phyloP scores from a whole-genome alignment of 2,888 invertebrate genomes.

The Rhogogaster chlorosoma region DNA sequence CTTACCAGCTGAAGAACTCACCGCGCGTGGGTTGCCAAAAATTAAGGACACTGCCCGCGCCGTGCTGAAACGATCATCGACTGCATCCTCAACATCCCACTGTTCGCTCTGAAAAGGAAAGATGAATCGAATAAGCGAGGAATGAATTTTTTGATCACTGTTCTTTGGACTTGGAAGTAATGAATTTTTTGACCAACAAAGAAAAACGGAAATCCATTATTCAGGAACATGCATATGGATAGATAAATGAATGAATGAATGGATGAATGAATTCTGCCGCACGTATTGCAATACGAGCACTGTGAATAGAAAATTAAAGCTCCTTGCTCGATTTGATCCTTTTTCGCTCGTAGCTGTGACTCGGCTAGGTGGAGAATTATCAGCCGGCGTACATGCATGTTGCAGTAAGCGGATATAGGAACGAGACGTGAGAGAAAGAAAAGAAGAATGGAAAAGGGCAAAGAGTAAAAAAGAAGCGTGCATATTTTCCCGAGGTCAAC shows the following conservation, averaged over 20 bases:
- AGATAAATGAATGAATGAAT: conserved; percentile 3
- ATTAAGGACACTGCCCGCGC: not conserved
- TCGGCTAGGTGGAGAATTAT: conserved; percentile 11
- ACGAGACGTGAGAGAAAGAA: not conserved
- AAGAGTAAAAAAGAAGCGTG: not conserved
- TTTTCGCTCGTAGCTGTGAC: not conserved
- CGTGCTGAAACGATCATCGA: not conserved
- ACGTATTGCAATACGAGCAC: not conserved
- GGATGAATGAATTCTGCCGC: not conserved
- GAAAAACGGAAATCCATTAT: not conserved
- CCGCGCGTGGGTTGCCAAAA: conserved; percentile 28
- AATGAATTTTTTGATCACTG: not conserved
- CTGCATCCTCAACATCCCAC: no score
- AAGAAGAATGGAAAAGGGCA: not conserved
- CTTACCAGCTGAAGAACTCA: not conserved
- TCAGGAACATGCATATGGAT: not conserved
- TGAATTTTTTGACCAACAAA: not conserved
- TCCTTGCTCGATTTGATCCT: not conserved
- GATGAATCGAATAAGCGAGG: not conserved
- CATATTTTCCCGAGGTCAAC: not conserved
- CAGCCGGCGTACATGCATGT: not conserved
- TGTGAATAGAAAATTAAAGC: not conserved
- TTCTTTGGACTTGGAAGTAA: no score
- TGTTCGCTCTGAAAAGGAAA: not conserved
- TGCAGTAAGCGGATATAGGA: not conserved